A percentile compares a stretch with the other conserved stretches of the same genome.
Conservation (phyloP, 2,113 vertebrate genomes). For the Erpornis zantholeuca region DNA sequence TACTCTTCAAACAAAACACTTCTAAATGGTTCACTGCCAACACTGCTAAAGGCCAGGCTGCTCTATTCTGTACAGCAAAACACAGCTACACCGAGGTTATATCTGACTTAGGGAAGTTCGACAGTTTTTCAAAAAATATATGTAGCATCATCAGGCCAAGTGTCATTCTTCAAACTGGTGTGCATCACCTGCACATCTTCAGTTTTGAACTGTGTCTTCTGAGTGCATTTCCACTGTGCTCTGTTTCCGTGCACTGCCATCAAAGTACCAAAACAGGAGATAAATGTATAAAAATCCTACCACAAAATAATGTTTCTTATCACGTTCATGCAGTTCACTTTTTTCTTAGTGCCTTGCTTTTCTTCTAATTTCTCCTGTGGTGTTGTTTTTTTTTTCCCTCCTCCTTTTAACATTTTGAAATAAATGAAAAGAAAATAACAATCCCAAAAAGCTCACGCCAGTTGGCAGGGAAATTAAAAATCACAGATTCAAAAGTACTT, state of each 20-base stretch:
- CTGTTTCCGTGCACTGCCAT: not conserved
- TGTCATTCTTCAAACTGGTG: not conserved
- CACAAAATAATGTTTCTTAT: conserved; percentile 5
- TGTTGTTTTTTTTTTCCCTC: not conserved
- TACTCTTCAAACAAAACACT: not conserved
- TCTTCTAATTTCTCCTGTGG: conserved; percentile 11
- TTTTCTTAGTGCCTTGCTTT: conserved; percentile 5
- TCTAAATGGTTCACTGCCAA: not conserved
- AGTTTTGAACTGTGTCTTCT: not conserved
- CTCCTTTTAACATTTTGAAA: conserved; percentile 60
- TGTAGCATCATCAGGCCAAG: not conserved
- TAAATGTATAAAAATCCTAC: not conserved
- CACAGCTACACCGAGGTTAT: not conserved
- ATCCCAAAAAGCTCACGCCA: conserved; percentile 44
- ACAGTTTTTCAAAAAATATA: not conserved
- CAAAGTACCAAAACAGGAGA: not conserved
- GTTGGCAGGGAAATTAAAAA: conserved; percentile 68
- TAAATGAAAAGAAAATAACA: conserved; percentile 67
- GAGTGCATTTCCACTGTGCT: not conserved
- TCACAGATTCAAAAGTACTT: conserved; percentile 68
- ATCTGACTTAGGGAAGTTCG: not conserved
- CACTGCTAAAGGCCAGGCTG: not conserved
- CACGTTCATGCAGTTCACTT: not conserved
- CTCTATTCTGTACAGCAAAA: not conserved
- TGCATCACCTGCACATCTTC: not conserved